Base-by-base conservation (phyloP, 1,140 invertebrate species). In the Megalonaias nervosa region DNA sequence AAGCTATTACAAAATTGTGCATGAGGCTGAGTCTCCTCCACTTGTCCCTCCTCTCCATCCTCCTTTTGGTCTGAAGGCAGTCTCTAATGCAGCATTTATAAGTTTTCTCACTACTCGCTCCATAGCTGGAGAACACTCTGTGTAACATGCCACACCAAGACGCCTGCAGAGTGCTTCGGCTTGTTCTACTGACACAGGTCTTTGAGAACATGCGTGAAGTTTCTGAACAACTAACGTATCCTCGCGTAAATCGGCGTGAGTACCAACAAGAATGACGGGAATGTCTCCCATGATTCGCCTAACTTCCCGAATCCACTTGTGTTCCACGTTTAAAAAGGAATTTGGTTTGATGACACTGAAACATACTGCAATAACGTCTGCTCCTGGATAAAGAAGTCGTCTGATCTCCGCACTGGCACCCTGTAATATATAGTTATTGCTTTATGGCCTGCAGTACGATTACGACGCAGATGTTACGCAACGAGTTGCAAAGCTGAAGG, bases 101-200 rank as follows among this genome's bases (percentile, higher is more conserved):
- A 78, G 76, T 56, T 75, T 80, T 15, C 81, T 58, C 31, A 84
- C 65, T 16, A 80, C 71, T 55, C 81, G 82, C 78, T 86, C 83
- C 79, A 82, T 81, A 19, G 66, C 80, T 19, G 96, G 95, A 1
- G 82, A 85, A 65, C 79, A 78, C 74, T 87, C 84, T 15, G 84
- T 71, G 67, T 85, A 87, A 26, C 81, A 82, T 1, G 80, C 77
- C 0, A 80, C 81, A 11, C 84, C 84, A 4, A 85, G 14, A 26
- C 61, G 58, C n/a, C 77, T 62, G 15, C 84, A 80, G 11, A 75
- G 15, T 11, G 67, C 67, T 13, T 55, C 38, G 4, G 81, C 84
- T 16, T 81, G 78, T 0, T 77, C 69, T 15, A 56, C 23, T n/a
- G 74, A 79, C 9, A 87, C 64, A 0, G 84, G 82, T 55, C 67